These are phyloP conservation scores for Sphenopsis melanotis DNA, from an alignment of 2,797 vertebrate species.

Conservation along the genomic window DNA sequence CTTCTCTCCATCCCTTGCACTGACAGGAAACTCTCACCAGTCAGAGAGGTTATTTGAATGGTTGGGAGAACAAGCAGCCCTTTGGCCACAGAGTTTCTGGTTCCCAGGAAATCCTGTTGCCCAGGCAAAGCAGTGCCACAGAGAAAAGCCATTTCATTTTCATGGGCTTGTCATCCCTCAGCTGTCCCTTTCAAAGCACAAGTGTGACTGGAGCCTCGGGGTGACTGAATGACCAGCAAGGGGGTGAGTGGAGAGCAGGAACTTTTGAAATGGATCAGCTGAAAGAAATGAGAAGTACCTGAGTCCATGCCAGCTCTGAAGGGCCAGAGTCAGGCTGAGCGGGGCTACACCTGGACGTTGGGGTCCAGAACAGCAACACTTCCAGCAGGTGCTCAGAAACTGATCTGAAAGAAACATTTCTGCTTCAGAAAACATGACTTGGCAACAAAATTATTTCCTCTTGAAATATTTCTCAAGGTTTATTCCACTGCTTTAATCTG, in stretches of 20 bases:
- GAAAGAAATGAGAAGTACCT: not conserved
- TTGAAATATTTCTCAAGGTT: not conserved
- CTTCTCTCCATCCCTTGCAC: accelerated
- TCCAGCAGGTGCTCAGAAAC: not conserved
- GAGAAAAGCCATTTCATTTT: not conserved
- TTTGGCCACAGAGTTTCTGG: not conserved
- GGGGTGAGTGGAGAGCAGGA: not conserved
- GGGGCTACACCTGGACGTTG: not conserved
- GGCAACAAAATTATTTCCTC: not conserved
- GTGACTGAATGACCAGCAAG: not conserved
- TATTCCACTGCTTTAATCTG: not conserved
- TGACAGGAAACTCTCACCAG: not conserved
- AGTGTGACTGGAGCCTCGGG: accelerated
- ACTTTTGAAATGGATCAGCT: not conserved
- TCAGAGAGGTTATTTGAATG: not conserved
- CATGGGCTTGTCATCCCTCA: not conserved
- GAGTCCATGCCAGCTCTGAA: not conserved
- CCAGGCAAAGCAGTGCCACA: not conserved
- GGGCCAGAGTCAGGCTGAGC: not conserved
- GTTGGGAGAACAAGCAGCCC: not conserved
- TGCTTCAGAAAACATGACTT: not conserved
- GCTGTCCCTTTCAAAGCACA: not conserved
- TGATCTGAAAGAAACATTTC: not conserved
- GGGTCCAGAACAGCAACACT: not conserved
- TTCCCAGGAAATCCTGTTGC: not conserved